Percentiles rank a stretch among this genome's conserved stretches.
Conservation (phyloP, 1,140 invertebrate genomes). For the Brachionus calyciflorus region DNA sequence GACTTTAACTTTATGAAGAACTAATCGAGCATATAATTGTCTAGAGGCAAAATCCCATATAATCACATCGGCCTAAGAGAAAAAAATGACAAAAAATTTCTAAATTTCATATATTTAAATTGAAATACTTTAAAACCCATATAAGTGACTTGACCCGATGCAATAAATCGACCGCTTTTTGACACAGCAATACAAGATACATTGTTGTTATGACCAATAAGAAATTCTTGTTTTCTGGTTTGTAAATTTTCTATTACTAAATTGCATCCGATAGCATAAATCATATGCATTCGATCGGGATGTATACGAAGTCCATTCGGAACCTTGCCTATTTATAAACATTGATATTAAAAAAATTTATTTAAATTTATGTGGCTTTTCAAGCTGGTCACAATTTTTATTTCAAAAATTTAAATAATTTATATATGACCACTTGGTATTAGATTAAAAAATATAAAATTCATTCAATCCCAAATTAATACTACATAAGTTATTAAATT, state of each 20-base stretch:
- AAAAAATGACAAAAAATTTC: not conserved
- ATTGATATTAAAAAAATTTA: no score
- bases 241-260: constrained; percentile 73
- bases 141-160: constrained; percentile 81
- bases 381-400: no score
- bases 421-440: no score
- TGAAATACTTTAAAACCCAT: constrained; percentile 80
- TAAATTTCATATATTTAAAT: constrained; percentile 7
- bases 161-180: constrained; percentile 72
- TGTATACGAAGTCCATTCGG: constrained; percentile 70
- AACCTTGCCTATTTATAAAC: not conserved
- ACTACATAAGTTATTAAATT: not conserved
- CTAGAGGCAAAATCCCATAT: constrained; percentile 75
- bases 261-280: constrained; percentile 80
- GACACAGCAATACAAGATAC: constrained; percentile 78
- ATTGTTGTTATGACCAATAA: constrained; percentile 77
- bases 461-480: no score
- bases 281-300: constrained; percentile 71
- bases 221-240: constrained; percentile 71
- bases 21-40: constrained; percentile 67
- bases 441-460: no score
- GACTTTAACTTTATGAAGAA: constrained; percentile 79
- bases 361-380: no score
- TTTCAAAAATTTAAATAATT: not conserved
- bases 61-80: constrained; percentile 70